These are phyloP conservation scores for Phymanthus crucifer DNA, from an alignment of 92 coral and sea anemone genomes.

Conservation along the genomic window DNA sequence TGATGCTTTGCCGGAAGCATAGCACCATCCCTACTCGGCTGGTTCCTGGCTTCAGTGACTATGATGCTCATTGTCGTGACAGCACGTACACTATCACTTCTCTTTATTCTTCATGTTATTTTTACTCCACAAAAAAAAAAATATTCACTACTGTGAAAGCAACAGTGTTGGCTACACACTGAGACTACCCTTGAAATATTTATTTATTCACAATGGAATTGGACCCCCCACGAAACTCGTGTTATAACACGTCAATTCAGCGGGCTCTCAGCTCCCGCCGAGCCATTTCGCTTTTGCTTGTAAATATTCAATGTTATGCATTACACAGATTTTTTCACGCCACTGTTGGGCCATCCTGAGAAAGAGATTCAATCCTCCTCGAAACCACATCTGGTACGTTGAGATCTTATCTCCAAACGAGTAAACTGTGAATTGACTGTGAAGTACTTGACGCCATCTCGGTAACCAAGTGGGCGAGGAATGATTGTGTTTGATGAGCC, in stretches of 20 bases:
- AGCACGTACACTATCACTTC: not conserved
- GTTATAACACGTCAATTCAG: not conserved
- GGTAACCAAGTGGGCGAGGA: not conserved
- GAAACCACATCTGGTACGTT: constrained; percentile 3
- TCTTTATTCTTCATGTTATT: not conserved
- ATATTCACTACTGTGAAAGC: not conserved
- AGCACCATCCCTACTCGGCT: too few relatives aligned
- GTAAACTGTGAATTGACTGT: constrained; percentile 7
- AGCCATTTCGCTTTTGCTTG: not conserved
- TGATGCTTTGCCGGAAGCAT: too few relatives aligned
- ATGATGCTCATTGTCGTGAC: too few relatives aligned
- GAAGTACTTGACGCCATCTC: constrained; percentile 9
- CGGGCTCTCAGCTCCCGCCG: not conserved
- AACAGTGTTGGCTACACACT: not conserved
- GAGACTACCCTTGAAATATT: not conserved
- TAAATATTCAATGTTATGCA: not conserved
- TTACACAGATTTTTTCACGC: not conserved
- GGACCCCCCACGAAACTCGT: not conserved
- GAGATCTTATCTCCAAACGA: not conserved
- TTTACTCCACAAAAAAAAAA: not conserved
- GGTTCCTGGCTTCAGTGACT: too few relatives aligned
- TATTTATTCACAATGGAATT: not conserved
- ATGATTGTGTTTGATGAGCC: not conserved
- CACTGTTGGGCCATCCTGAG: not conserved
- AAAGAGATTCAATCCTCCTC: not conserved